A percentile compares a stretch with the other conserved stretches of the same genome.
Conservation (phyloP, 2,113 vertebrate genomes). For the Scophthalmus maximus region DNA sequence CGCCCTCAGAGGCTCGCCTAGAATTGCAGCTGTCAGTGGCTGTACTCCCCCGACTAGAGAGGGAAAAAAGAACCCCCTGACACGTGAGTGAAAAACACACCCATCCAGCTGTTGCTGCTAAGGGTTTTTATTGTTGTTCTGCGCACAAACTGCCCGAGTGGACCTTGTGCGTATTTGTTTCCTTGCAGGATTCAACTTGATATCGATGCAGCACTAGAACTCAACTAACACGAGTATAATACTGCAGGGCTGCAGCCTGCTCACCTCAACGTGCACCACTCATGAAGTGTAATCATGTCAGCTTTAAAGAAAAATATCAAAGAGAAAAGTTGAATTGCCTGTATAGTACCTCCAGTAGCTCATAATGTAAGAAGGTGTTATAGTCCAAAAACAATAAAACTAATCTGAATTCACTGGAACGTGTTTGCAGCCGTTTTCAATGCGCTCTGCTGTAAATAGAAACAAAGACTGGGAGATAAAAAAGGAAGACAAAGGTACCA, state of each 20-base stretch:
- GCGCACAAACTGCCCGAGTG: background rate
- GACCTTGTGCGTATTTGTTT: conserved; percentile 3
- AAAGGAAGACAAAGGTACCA: background rate
- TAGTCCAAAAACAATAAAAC: too few species aligned
- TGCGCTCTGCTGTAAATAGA: background rate
- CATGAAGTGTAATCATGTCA: too few species aligned
- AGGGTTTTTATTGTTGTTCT: background rate
- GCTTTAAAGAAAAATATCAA: too few species aligned
- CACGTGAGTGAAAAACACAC: conserved; percentile 53
- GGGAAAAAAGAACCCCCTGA: background rate
- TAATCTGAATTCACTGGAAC: background rate
- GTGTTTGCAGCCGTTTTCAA: background rate
- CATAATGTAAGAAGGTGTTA: too few species aligned
- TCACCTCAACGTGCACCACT: too few species aligned
- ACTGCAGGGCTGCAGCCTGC: conserved; percentile 13
- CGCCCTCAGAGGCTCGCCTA: conserved; percentile 44
- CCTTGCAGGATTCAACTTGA: background rate
- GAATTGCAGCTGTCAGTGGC: conserved; percentile 45
- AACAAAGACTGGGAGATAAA: background rate
- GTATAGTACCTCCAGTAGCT: too few species aligned
- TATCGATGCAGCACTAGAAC: background rate
- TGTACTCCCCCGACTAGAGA: conserved; percentile 8
- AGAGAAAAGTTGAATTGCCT: too few species aligned
- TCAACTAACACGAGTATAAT: background rate
- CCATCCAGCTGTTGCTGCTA: conserved; percentile 48